Percentiles rank a stretch among this genome's conserved stretches.
These are phyloP conservation scores for Teleopsis dalmanni DNA, from an alignment of 1,140 invertebrate genomes.

Conservation along the genomic window DNA sequence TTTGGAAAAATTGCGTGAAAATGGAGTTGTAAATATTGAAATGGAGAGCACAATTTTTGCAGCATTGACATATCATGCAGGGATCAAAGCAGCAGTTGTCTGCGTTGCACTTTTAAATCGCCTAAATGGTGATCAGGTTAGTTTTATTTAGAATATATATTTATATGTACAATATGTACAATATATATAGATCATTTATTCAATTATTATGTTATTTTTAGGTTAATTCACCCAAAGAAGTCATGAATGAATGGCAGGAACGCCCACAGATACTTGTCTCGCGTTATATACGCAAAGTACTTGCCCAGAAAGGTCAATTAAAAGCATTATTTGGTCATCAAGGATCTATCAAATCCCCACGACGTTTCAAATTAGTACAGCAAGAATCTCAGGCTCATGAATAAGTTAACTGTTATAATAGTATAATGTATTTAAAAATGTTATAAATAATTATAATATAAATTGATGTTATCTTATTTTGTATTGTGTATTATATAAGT, in stretches of 20 bases:
- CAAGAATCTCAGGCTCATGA: slow-evolving; percentile 86
- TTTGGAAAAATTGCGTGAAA: slow-evolving; percentile 63
- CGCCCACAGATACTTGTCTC: slow-evolving; percentile 83
- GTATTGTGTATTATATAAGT: too few species aligned
- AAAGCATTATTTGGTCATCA: slow-evolving; percentile 64
- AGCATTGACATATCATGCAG: slow-evolving; percentile 88
- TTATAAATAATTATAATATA: too few species aligned
- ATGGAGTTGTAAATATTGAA: slow-evolving; percentile 92
- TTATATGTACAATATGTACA: not conserved
- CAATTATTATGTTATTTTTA: slow-evolving; percentile 36
- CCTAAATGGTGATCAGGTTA: slow-evolving; percentile 88
- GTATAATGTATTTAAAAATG: too few species aligned
- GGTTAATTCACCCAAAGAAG: slow-evolving; percentile 80
- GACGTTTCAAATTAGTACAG: slow-evolving; percentile 78
- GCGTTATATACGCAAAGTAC: slow-evolving; percentile 77
- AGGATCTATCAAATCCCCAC: slow-evolving; percentile 72
- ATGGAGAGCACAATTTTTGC: slow-evolving; percentile 89
- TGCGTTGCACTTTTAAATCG: slow-evolving; percentile 92
- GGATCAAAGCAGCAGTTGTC: slow-evolving; percentile 84
- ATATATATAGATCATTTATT: not conserved
- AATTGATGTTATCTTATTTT: too few species aligned
- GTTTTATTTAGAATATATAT: not conserved
- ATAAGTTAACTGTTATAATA: too few species aligned
- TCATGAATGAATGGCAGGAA: slow-evolving; percentile 86
- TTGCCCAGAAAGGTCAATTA: slow-evolving; percentile 63